Evolutionary conservation across 92 coral and sea anemone genomes (phyloP), one percentile per base, ranked within the genome.

Genomic region (Actinostola sp.): DNA sequence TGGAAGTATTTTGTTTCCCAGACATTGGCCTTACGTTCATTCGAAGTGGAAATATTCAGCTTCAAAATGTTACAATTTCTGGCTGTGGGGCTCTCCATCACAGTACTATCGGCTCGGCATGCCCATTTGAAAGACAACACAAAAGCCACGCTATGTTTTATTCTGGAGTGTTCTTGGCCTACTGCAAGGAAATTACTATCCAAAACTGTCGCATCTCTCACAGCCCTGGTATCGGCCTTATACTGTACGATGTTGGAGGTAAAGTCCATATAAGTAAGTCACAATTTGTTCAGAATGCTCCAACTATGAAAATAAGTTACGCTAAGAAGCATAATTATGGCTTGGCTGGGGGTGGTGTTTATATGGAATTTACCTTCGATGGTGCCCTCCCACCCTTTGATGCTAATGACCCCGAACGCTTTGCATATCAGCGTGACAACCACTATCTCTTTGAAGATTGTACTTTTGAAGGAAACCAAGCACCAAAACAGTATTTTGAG

Each of bases 181-280:
- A 82, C 66, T 84, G 88, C 60, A 77, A 79, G 55, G 45, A 87
- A 58, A 61, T 93, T 11, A 41, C 33, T 7, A 70, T 93, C 32
- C 51, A 23, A 12, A 65, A 75, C 30, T 84, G 82, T 54, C 28
- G 13, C 10, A 82, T 93, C 45, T 41, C 58, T 20, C 31, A 77
- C 43, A 93, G 98, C 66, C 78, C 67, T 21, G 98, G 98, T 8
- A 87, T 89, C 12, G 98, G 97, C 8, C 21, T 90, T 25, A 67
- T 66, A 56, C 61, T 87, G 72, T 93, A 89, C 68, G 85, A 90
- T 80, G 97, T 90, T 0, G 97, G 90, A 0, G 97, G 93, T 55
- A 64, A 31, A 7, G 98, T 93, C 39, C 58, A 0, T 23, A 59
- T 93, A 53, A 28, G 16, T 8, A 53, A 66, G 16, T 73, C 97